A percentile compares a stretch with the other conserved stretches of the same genome.
These are phyloP conservation scores for Drosophila crucigera DNA, from an alignment of 2,888 invertebrate genomes.

Conservation along the genomic window DNA sequence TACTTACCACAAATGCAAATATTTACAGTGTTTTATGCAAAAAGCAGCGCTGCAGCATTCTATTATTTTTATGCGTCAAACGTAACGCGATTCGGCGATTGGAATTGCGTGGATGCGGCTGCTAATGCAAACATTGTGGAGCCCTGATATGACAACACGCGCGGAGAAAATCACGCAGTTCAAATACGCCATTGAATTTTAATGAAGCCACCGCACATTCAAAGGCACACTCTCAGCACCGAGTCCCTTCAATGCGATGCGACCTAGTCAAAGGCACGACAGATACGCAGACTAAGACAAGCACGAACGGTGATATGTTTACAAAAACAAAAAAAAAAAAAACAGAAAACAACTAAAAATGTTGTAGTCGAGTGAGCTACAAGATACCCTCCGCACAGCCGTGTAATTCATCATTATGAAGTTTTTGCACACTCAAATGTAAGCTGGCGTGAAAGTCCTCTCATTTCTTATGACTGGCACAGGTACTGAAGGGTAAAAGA, in stretches of 20 bases:
- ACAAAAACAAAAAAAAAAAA: slow-evolving; percentile 15
- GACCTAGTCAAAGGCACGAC: not conserved
- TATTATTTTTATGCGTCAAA: slow-evolving; percentile 19
- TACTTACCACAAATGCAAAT: slow-evolving; percentile 66
- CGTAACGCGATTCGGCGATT: slow-evolving; percentile 45
- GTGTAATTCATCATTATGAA: not conserved
- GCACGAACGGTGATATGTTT: slow-evolving; percentile 54
- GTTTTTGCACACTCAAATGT: not conserved
- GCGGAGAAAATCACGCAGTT: slow-evolving; percentile 71
- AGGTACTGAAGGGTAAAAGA: not conserved
- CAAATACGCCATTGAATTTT: slow-evolving; percentile 78
- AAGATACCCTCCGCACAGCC: not conserved
- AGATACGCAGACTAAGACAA: slow-evolving; percentile 4
- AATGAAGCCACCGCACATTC: slow-evolving; percentile 64
- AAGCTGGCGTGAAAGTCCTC: not conserved
- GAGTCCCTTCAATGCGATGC: slow-evolving; percentile 4
- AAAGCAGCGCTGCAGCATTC: slow-evolving; percentile 8
- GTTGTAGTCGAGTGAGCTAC: not conserved
- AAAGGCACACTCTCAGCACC: slow-evolving; percentile 16
- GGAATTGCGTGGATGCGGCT: slow-evolving; percentile 42
- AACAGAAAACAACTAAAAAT: slow-evolving; percentile 18
- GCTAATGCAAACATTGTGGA: slow-evolving; percentile 8
- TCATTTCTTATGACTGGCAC: not conserved
- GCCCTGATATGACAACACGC: slow-evolving; percentile 51
- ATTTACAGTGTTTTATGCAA: slow-evolving; percentile 54